phyloP scores from a whole-genome alignment of 2,888 invertebrate genomes.

The Allolobophora icterica region DNA sequence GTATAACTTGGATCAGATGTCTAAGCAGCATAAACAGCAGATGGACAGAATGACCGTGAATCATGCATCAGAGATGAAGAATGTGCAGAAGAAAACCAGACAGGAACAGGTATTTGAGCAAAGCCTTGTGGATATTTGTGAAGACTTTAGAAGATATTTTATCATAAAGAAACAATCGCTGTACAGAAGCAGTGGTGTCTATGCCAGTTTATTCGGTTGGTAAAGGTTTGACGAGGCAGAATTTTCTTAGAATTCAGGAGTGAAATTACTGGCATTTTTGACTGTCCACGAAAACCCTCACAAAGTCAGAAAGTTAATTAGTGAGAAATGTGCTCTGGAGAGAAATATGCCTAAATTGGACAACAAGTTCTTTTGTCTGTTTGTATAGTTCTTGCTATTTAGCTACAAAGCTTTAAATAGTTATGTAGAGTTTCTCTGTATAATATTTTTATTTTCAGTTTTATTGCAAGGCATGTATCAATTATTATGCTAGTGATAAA shows the following conservation, averaged over 20 bases:
- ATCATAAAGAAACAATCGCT: not conserved
- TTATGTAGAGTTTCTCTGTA: too few species aligned
- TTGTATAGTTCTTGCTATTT: too few species aligned
- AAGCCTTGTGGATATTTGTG: not conserved
- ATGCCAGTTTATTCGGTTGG: not conserved
- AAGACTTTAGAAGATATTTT: not conserved
- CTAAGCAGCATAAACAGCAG: slow-evolving; percentile 85
- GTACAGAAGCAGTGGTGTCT: not conserved
- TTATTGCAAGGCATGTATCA: too few species aligned
- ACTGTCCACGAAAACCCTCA: not conserved
- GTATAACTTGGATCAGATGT: slow-evolving; percentile 85
- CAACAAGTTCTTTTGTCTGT: too few species aligned
- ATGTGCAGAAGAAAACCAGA: slow-evolving; percentile 86
- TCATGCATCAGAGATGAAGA: slow-evolving; percentile 87
- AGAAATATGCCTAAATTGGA: too few species aligned
- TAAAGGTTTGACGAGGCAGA: not conserved
- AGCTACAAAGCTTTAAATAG: too few species aligned
- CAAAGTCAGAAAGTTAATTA: too few species aligned
- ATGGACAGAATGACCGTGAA: slow-evolving; percentile 91
- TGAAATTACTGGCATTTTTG: not conserved
- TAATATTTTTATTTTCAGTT: too few species aligned
- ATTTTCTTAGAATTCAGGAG: not conserved
- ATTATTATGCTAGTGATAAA: too few species aligned
- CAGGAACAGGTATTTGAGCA: slow-evolving; percentile 76
- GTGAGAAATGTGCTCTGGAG: too few species aligned